These are phyloP conservation scores for Limanda limanda DNA, from an alignment of 2,113 vertebrate genomes.

Conservation along the genomic window DNA sequence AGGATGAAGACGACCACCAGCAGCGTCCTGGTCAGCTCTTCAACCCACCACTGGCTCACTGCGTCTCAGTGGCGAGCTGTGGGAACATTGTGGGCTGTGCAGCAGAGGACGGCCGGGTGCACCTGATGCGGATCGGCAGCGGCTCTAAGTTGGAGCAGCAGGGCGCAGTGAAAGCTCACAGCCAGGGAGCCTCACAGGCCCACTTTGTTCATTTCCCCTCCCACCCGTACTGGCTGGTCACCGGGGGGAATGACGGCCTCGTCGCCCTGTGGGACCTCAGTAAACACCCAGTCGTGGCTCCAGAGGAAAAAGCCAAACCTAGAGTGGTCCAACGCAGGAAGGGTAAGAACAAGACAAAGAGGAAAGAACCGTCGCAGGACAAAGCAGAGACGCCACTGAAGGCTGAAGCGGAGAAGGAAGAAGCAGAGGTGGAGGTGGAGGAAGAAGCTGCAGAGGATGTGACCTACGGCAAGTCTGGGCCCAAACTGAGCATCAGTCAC, in stretches of 20 bases:
- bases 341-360: slow-evolving; percentile 74
- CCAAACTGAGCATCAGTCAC: slow-evolving; percentile 87
- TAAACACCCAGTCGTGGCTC: slow-evolving; percentile 75
- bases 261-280: slow-evolving; percentile 92
- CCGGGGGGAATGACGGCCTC: slow-evolving; percentile 92
- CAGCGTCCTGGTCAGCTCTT: slow-evolving; percentile 86
- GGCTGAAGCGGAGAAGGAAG: slow-evolving; percentile 23
- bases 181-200: slow-evolving; percentile 90
- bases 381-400: slow-evolving; percentile 11
- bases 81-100: slow-evolving; percentile 91
- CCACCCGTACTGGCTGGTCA: slow-evolving; percentile 86
- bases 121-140: slow-evolving; percentile 85
- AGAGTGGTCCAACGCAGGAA: slow-evolving; percentile 78
- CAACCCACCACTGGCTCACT: slow-evolving; percentile 93
- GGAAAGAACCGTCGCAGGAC: slow-evolving; percentile 53
- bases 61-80: slow-evolving; percentile 87
- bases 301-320: slow-evolving; percentile 73
- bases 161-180: slow-evolving; percentile 86
- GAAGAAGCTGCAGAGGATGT: slow-evolving; percentile 35
- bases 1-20: slow-evolving; percentile 75
- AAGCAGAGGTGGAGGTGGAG: slow-evolving; percentile 28
- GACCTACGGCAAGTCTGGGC: slow-evolving; percentile 60
- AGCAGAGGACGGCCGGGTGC: slow-evolving; percentile 91
- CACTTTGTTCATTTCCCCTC: slow-evolving; percentile 86
- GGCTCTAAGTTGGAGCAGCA: slow-evolving; percentile 87